A percentile compares a stretch with the other conserved stretches of the same genome.
Evolutionary conservation across 2,797 vertebrate species (phyloP).

Genomic region (Sardinella longiceps): DNA sequence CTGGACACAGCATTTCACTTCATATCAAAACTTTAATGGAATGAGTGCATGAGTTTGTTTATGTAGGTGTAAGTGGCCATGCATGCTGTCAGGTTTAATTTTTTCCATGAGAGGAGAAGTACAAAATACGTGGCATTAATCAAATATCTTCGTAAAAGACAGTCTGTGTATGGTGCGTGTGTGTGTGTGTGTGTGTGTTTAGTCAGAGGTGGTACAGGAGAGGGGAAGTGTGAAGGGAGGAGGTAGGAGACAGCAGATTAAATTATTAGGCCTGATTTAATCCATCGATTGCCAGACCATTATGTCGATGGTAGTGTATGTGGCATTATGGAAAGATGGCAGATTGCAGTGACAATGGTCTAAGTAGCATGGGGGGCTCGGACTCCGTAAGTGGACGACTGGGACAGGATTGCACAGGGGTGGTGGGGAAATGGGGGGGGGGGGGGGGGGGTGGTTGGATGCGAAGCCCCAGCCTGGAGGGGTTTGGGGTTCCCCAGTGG

Average conservation of each 20-base stretch:
- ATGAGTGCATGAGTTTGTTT: not conserved
- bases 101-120: not conserved
- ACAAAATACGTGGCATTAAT: not conserved
- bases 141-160: not conserved
- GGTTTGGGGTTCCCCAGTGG: not conserved
- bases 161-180: not conserved
- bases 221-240: not conserved
- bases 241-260: not conserved
- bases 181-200: conserved; percentile 4
- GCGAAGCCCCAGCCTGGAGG: conserved; percentile 3
- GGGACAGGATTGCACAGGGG: not conserved
- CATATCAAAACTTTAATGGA: not conserved
- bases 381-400: not conserved
- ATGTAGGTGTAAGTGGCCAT: not conserved
- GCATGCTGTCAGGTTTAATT: not conserved
- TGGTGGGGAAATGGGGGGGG: not conserved
- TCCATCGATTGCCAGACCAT: conserved; percentile 10
- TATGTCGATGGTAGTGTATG: not conserved
- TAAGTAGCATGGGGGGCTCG: conserved; percentile 6
- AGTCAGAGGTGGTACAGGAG: not conserved
- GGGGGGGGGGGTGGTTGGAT: not conserved
- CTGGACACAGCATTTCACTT: not conserved
- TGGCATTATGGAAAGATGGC: not conserved
- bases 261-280: conserved; percentile 21
- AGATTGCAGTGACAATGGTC: conserved; percentile 19